Conservation (phyloP, 1,140 invertebrate genomes). For the Leptinotarsa undecemlineata region DNA sequence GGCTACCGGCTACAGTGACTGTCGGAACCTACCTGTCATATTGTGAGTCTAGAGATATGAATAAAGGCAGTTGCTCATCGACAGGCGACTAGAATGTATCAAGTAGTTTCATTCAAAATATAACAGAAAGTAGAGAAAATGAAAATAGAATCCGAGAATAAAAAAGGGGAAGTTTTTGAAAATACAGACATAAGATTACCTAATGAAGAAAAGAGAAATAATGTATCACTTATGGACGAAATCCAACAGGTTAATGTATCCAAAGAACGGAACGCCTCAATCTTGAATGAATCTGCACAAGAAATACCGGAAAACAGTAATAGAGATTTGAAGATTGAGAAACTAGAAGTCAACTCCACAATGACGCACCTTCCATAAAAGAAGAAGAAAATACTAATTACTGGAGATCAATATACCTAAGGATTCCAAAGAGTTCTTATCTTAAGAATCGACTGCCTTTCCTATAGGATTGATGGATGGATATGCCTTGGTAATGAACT, state of each 20-base stretch:
- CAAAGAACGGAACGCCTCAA: neutral
- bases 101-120: too few species aligned
- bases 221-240: neutral
- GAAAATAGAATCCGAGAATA: neutral
- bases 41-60: too few species aligned
- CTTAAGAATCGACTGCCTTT: neutral
- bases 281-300: neutral
- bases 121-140: too few species aligned
- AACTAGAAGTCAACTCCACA: neutral
- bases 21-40: too few species aligned
- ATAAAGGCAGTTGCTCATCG: too few species aligned
- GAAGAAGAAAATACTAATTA: neutral
- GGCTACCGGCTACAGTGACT: too few species aligned
- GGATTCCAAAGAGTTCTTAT: neutral
- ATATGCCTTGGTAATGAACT: neutral
- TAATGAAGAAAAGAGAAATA: neutral
- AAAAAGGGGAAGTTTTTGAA: neutral
- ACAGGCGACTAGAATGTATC: too few species aligned
- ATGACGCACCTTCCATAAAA: neutral
- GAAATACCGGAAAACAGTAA: neutral
- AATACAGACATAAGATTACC: neutral
- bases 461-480: neutral
- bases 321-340: neutral
- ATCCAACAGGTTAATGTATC: neutral
- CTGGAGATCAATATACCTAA: neutral